phyloP scores from a whole-genome alignment of 2,113 vertebrate species.

The Alethe diademata region DNA sequence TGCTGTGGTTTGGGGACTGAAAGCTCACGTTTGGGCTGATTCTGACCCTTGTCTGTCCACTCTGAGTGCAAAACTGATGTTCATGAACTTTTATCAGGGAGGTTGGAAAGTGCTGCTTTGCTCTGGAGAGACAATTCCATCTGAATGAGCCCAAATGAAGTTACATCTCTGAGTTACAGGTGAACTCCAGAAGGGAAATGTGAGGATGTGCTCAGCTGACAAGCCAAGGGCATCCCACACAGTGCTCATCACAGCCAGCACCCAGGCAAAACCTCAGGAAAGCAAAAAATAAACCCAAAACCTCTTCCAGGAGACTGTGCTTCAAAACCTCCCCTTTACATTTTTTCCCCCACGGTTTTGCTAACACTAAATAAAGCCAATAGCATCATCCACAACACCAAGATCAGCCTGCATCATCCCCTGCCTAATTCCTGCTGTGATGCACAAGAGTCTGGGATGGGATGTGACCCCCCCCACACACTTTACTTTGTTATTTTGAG shows the following conservation, averaged over 20 bases:
- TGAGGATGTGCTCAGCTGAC: accelerated
- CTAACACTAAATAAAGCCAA: not conserved
- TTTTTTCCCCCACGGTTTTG: not conserved
- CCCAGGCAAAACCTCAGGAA: not conserved
- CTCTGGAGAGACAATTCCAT: not conserved
- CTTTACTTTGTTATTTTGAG: not conserved
- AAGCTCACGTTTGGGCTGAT: accelerated
- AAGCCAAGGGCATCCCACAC: not conserved
- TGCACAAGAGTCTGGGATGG: accelerated
- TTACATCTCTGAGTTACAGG: not conserved
- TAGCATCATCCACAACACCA: accelerated
- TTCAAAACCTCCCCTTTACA: not conserved
- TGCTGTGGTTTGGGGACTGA: not conserved
- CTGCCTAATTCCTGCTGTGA: not conserved
- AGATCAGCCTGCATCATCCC: accelerated
- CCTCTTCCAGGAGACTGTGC: not conserved
- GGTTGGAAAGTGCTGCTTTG: not conserved
- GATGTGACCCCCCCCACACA: accelerated
- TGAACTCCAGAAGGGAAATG: not conserved
- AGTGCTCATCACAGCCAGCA: not conserved
- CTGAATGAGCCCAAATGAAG: not conserved
- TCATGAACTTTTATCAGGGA: accelerated
- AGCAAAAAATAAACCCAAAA: not conserved
- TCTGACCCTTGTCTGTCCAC: not conserved
- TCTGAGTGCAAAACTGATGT: not conserved